These are phyloP conservation scores for Nycticebus coucang DNA, from an alignment of 2,113 vertebrate species.

Conservation along the genomic window DNA sequence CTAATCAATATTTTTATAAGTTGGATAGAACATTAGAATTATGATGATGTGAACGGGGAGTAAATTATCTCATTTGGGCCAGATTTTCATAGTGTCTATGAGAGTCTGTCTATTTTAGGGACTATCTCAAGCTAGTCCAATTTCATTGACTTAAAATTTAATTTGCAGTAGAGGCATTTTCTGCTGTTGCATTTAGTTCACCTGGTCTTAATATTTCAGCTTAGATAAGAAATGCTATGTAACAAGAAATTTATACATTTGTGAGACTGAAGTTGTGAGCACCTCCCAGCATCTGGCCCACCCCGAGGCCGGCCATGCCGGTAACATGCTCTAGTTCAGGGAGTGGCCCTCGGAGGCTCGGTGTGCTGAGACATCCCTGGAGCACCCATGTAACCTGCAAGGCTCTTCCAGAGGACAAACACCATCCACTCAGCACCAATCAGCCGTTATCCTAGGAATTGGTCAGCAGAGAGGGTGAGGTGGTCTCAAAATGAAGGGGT, in stretches of 20 bases:
- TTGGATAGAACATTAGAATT: not conserved
- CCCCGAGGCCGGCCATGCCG: not conserved
- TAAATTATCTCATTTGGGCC: not conserved
- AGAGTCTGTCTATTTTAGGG: not conserved
- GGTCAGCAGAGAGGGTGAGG: too few species aligned
- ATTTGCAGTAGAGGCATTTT: not conserved
- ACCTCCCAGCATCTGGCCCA: not conserved
- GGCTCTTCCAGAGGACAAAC: not conserved
- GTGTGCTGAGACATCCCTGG: not conserved
- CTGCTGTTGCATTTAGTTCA: not conserved
- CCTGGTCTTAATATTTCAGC: not conserved
- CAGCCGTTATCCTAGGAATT: not conserved
- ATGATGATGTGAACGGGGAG: not conserved
- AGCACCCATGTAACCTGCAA: not conserved
- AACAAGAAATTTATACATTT: not conserved
- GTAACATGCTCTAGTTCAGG: not conserved
- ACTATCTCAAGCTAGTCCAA: not conserved
- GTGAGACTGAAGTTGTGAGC: too few species aligned
- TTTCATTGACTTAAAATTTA: not conserved
- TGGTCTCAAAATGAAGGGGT: not conserved
- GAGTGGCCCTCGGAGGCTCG: not conserved
- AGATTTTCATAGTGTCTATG: not conserved
- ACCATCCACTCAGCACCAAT: too few species aligned
- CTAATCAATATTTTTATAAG: not conserved
- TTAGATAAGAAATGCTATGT: not conserved